Conservation (phyloP, 1,140 invertebrate genomes). For the Platyura marginata region DNA sequence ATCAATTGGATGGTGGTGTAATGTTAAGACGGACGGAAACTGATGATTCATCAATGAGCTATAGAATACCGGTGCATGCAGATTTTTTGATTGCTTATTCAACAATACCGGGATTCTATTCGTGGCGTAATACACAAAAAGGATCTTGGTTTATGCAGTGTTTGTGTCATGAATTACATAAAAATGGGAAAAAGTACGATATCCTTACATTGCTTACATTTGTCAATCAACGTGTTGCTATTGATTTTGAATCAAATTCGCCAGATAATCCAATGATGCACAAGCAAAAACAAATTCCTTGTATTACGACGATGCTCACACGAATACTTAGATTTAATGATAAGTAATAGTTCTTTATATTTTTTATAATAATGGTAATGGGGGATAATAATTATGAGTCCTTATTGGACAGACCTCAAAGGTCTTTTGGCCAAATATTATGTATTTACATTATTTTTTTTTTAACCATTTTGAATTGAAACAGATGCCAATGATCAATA, state of each 20-base stretch:
- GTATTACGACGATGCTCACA: slow-evolving; percentile 82
- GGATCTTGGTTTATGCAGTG: slow-evolving; percentile 96
- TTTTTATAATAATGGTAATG: no score
- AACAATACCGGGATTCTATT: slow-evolving; percentile 82
- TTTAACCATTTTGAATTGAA: no score
- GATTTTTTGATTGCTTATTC: slow-evolving; percentile 91
- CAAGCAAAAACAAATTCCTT: slow-evolving; percentile 88
- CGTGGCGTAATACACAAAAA: slow-evolving; percentile 83
- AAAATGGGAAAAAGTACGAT: slow-evolving; percentile 54
- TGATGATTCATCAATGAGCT: slow-evolving; percentile 40
- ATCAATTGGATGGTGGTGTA: slow-evolving; percentile 58
- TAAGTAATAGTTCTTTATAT: slow-evolving; percentile 21
- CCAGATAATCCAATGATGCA: slow-evolving; percentile 67
- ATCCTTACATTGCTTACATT: slow-evolving; percentile 75
- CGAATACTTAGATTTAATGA: slow-evolving; percentile 50
- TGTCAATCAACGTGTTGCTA: slow-evolving; percentile 71
- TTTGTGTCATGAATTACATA: slow-evolving; percentile 56
- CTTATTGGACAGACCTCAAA: no score
- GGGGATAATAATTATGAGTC: no score
- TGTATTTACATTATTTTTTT: no score
- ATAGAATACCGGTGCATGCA: slow-evolving; percentile 79
- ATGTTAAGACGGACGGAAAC: slow-evolving; percentile 39
- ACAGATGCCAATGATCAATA: no score
- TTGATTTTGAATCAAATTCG: slow-evolving; percentile 81
- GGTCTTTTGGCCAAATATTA: no score